Percentiles rank a stretch among this genome's conserved stretches.
Conservation (phyloP, 2,113 vertebrate genomes). For the Ciconia boyciana region DNA sequence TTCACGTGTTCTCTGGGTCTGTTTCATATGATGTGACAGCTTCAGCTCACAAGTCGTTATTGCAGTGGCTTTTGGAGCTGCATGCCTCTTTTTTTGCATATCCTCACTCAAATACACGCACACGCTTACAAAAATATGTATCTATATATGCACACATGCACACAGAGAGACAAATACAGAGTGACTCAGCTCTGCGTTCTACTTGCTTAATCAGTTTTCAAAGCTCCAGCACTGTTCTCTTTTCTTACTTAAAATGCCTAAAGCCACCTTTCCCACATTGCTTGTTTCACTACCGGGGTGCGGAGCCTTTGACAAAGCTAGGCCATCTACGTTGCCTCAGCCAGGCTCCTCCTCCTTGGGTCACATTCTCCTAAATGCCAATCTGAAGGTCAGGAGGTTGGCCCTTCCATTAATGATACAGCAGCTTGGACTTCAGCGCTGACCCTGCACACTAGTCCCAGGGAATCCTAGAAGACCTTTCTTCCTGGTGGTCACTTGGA, state of each 20-base stretch:
- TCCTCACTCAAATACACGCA: neutral
- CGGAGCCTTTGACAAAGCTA: neutral
- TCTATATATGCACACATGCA: conserved; percentile 53
- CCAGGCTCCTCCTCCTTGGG: neutral
- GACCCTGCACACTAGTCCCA: neutral
- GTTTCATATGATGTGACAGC: conserved; percentile 53
- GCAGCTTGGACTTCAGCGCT: neutral
- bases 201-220: conserved; percentile 25
- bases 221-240: neutral
- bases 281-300: neutral
- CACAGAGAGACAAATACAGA: conserved; percentile 7
- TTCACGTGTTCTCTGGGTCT: conserved; percentile 13
- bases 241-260: neutral
- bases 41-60: neutral
- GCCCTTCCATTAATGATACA: neutral
- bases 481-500: neutral
- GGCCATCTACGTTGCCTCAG: fast-evolving
- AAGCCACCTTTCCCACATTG: neutral
- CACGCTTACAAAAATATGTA: conserved; percentile 24
- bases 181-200: conserved; percentile 44
- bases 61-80: conserved; percentile 34
- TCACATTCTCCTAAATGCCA: neutral
- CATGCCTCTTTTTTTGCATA: neutral
- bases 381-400: neutral
- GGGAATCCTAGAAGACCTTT: neutral